These are phyloP conservation scores for Shinisaurus crocodilurus DNA, from an alignment of 2,113 vertebrate species.

Conservation along the genomic window DNA sequence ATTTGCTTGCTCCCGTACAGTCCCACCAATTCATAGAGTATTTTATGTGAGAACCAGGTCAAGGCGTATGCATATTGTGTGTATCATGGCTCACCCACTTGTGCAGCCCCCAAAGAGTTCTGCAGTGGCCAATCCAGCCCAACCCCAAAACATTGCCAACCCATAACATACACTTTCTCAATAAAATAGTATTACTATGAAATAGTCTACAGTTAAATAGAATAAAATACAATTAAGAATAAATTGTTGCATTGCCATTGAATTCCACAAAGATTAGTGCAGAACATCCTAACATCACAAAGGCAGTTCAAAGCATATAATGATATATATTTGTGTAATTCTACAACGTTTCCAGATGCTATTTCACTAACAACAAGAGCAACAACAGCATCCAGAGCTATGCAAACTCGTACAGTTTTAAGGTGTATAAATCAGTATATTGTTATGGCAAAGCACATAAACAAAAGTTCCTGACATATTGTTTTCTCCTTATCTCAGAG, in stretches of 20 bases:
- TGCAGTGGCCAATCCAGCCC: too few relatives aligned
- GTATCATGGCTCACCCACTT: too few relatives aligned
- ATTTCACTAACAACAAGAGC: background rate
- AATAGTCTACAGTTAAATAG: background rate
- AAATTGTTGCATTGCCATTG: background rate
- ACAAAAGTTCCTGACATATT: background rate
- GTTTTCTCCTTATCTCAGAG: background rate
- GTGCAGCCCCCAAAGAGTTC: too few relatives aligned
- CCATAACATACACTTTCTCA: background rate
- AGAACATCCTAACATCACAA: background rate
- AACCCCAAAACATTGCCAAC: too few relatives aligned
- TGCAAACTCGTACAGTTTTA: background rate
- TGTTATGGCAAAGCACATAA: conserved; percentile 35
- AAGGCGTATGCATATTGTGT: too few relatives aligned
- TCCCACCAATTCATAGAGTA: too few relatives aligned
- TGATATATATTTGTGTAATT: background rate
- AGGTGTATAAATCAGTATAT: conserved; percentile 30
- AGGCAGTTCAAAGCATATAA: background rate
- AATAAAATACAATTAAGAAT: background rate
- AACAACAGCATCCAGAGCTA: background rate
- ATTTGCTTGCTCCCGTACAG: too few relatives aligned
- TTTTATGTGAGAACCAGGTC: too few relatives aligned
- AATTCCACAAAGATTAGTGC: background rate
- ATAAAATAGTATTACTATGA: background rate
- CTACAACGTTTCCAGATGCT: background rate